Evolutionary conservation across 2,797 vertebrate genomes (phyloP).

Genomic region (Chelidonichthys spinosus): DNA sequence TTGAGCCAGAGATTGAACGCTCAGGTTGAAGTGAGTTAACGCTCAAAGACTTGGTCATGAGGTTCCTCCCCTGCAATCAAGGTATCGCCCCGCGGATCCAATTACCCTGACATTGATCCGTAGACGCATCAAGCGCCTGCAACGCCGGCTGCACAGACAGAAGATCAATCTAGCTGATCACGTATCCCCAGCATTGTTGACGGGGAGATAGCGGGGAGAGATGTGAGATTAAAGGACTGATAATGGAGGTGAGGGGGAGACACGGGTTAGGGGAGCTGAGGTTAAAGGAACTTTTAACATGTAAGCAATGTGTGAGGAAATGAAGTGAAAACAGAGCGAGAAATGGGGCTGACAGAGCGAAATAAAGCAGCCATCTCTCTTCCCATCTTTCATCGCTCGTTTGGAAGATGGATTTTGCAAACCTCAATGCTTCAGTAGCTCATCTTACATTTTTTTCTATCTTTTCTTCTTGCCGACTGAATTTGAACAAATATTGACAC

Average conservation of each 20-base stretch:
- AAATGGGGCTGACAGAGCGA: slow-evolving; percentile 34
- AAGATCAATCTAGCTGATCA: slow-evolving; percentile 75
- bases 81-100: slow-evolving; percentile 52
- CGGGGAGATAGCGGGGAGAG: slow-evolving; percentile 46
- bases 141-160: slow-evolving; percentile 59
- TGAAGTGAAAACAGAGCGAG: slow-evolving; percentile 39
- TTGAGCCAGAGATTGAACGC: neutral
- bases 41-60: slow-evolving; percentile 41
- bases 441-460: neutral
- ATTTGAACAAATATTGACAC: slow-evolving; percentile 28
- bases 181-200: slow-evolving; percentile 58
- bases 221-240: slow-evolving; percentile 59
- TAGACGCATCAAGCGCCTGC: slow-evolving; percentile 41
- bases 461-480: neutral
- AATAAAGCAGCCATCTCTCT: slow-evolving; percentile 11
- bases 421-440: slow-evolving; percentile 11
- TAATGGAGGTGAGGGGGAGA: slow-evolving; percentile 36
- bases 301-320: slow-evolving; percentile 37
- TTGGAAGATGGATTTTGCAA: slow-evolving; percentile 18
- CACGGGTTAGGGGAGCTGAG: neutral
- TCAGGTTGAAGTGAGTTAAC: slow-evolving; percentile 31
- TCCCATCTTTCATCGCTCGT: slow-evolving; percentile 15
- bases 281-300: slow-evolving; percentile 41
- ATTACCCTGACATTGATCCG: slow-evolving; percentile 76
- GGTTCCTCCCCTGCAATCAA: slow-evolving; percentile 60